A percentile compares a stretch with the other conserved stretches of the same genome.
phyloP scores from a whole-genome alignment of 2,797 vertebrate genomes.

The Botia kubotai region DNA sequence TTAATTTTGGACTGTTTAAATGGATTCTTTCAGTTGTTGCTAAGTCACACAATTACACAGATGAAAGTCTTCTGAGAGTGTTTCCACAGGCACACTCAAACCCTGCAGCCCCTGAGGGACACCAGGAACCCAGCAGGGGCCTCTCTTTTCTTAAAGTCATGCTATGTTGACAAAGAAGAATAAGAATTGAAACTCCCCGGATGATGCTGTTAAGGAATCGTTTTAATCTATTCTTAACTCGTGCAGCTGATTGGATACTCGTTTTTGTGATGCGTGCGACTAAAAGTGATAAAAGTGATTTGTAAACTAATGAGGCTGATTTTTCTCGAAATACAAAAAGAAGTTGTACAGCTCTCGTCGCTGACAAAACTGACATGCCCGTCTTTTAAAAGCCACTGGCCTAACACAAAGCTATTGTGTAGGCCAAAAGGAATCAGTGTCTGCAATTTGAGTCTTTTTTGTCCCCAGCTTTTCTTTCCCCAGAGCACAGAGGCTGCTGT shows the following conservation, averaged over 20 bases:
- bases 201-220: background rate
- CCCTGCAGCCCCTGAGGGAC: background rate
- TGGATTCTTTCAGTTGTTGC: constrained; percentile 32
- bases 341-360: constrained; percentile 3
- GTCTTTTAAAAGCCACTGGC: background rate
- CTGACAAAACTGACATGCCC: constrained; percentile 22
- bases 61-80: background rate
- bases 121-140: background rate
- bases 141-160: background rate
- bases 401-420: constrained; percentile 16
- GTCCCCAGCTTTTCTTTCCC: background rate
- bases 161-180: background rate
- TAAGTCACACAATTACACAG: constrained; percentile 19
- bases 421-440: constrained; percentile 25
- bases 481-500: constrained; percentile 11
- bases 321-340: background rate
- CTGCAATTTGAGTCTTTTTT: constrained; percentile 37
- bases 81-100: background rate
- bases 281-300: background rate
- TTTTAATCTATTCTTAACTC: background rate
- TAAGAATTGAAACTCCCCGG: background rate
- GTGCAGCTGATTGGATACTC: background rate
- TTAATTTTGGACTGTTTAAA: background rate
- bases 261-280: background rate
- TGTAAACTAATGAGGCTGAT: background rate